phyloP scores from a whole-genome alignment of 2,113 vertebrate species.

The Hydropotes inermis region DNA sequence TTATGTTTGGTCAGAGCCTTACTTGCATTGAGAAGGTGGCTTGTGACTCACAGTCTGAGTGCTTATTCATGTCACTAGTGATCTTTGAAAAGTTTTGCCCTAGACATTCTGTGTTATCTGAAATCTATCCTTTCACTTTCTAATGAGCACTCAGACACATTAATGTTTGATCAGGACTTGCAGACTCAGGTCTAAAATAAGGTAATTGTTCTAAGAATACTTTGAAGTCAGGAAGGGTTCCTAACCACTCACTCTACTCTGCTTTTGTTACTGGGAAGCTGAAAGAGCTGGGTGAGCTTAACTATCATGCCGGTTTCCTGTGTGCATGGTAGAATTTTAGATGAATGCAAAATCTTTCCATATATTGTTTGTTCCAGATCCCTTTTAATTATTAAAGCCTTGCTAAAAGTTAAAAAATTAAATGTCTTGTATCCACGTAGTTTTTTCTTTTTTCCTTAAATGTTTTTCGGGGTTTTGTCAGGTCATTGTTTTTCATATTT shows the following conservation, averaged over 20 bases:
- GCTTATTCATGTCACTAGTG: conserved; percentile 17
- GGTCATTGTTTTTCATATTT: neutral
- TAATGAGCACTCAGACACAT: conserved; percentile 1
- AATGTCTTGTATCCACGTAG: neutral
- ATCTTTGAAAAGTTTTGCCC: conserved; percentile 27
- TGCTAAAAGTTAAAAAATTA: conserved; percentile 2
- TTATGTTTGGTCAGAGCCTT: conserved; percentile 60
- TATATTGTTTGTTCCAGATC: neutral
- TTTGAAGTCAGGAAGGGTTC: conserved; percentile 26
- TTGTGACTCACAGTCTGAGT: conserved; percentile 67
- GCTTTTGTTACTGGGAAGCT: neutral
- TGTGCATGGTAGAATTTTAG: neutral
- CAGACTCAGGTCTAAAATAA: neutral
- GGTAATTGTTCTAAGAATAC: conserved; percentile 6
- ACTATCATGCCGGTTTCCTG: neutral
- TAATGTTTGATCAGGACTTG: conserved; percentile 22
- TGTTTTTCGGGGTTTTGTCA: neutral
- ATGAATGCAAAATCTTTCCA: neutral
- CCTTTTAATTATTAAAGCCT: neutral
- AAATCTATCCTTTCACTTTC: conserved; percentile 33
- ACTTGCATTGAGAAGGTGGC: conserved; percentile 44
- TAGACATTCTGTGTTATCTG: neutral
- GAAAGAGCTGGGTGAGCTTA: neutral
- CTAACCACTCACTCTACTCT: neutral
- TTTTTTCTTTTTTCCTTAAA: neutral